Conservation (phyloP, 2,113 vertebrate genomes). For the Entomyzon cyanotis region DNA sequence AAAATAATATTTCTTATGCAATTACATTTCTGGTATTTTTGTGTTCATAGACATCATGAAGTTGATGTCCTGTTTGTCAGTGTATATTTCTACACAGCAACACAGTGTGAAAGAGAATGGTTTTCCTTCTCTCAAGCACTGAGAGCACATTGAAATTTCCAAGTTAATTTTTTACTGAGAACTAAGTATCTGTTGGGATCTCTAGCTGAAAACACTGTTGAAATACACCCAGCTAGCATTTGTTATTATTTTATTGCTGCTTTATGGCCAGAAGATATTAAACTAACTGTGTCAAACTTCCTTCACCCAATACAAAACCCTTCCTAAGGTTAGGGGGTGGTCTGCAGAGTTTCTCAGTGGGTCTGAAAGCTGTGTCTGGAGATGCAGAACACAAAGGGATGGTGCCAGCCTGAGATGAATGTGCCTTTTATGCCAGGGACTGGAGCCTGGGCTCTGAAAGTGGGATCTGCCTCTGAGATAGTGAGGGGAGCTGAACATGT, state of each 20-base stretch:
- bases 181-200: background rate
- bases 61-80: background rate
- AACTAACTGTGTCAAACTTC: background rate
- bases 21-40: background rate
- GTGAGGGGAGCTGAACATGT: rapidly evolving
- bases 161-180: background rate
- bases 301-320: background rate
- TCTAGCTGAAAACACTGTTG: background rate
- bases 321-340: background rate
- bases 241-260: background rate
- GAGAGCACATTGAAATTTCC: background rate
- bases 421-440: background rate
- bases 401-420: background rate
- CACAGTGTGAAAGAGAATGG: background rate
- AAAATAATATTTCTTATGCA: background rate
- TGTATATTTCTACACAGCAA: background rate
- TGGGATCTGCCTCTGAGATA: background rate
- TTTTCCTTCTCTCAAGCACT: background rate
- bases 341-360: rapidly evolving
- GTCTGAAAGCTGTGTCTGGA: background rate
- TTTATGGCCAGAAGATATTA: background rate
- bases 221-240: background rate
- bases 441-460: background rate
- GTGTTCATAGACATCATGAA: background rate
- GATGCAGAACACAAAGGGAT: background rate